Evolutionary conservation across 2,113 vertebrate species (phyloP), one percentile per base, ranked within the genome.

Genomic region (Choloepus hoffmanni): DNA sequence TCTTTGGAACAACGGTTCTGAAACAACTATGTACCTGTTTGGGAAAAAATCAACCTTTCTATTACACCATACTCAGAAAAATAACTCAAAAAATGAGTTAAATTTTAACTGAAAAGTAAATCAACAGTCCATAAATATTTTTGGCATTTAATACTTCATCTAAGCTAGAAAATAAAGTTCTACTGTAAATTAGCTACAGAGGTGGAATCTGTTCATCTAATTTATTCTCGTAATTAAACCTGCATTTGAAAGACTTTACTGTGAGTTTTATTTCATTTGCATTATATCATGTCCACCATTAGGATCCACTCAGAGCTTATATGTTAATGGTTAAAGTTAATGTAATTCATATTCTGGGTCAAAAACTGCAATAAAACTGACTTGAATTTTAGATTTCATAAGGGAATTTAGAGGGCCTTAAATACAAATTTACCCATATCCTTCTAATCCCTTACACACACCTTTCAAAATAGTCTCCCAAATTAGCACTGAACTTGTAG

Each of bases 221-320:
- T 74, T 94, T 92, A 93, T 88, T 95, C 63, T 73, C 70, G 89
- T 88, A 92, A 96, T 94, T 93, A 63, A 88, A 95, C 21, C 81
- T 76, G 28, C 73, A 93, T 65, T 89, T 89, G 15, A 85, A 85
- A 81, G 43, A 85, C 10, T 86, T 40, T 92, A 13, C 65, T 74
- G 30, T 89, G 62, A 67, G 40, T 76, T 96, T 53, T 90, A 62
- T 79, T 95, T 92, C 90, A 89, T 85, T 96, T 88, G 74, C 70
- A 62, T 90, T 94, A 78, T 94, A 84, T 94, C 43, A 85, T 88
- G 36, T 24, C 21, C 53, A 87, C 58, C 83, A 45, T 77, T 93
- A 65, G 12, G 10, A 26, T 87, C 43, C 23, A 62, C 33, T 58
- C 7, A 83, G 28, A 67, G 50, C 11, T 63, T 78, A 95, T 87